Base-by-base conservation (phyloP, 1,140 invertebrate species). In the Scaptomyza hsui region DNA sequence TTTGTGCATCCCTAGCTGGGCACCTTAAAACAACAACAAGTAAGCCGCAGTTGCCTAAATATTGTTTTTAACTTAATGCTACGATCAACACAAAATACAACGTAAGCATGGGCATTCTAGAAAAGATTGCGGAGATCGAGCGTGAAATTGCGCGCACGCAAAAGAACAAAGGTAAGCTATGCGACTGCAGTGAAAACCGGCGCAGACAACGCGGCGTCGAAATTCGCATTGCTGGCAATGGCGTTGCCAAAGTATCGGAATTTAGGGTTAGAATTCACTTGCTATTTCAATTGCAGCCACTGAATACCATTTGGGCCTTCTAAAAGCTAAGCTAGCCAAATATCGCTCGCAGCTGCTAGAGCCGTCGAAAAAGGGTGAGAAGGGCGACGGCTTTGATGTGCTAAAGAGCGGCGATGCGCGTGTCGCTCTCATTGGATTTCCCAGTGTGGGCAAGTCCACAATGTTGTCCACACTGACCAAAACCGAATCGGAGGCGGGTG, bases 361-460 rank as follows among this genome's bases (percentile, higher is more conserved):
- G 91, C 98, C 98, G 0, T 93, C 96, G 0, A 99, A 99, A 92
- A 97, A 98, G 89, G 96, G 96, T 32, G 97, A 98, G 83, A 99
- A 99, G 92, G 99, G 99, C 12, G 99, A 99, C 93, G 99, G 99
- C 7, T 99, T 99, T 92, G 99, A 99, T 95, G 99, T 99, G 10
- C 94, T 99, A 74, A 99, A 99, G 93, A 99, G 97, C 82, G 99
- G 99, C 42, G 99, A 99, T 96, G 99, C 99, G 4, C 93, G 99
- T 90, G 98, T 99, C 12, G 98, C 99, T 13, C 93, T 99, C 3
- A 99, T 99, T 89, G 98, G 98, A 61, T 99, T 99, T 91, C 98
- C 98, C 98, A 98, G 97, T 37, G 97, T 98, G 37, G 97, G 97
- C 92, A 98, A 98, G 94, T 99, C 99, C 12, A 99, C 98, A 0